These are phyloP conservation scores for Dexiosoma caninum DNA, from an alignment of 2,888 invertebrate species.

Conservation along the genomic window DNA sequence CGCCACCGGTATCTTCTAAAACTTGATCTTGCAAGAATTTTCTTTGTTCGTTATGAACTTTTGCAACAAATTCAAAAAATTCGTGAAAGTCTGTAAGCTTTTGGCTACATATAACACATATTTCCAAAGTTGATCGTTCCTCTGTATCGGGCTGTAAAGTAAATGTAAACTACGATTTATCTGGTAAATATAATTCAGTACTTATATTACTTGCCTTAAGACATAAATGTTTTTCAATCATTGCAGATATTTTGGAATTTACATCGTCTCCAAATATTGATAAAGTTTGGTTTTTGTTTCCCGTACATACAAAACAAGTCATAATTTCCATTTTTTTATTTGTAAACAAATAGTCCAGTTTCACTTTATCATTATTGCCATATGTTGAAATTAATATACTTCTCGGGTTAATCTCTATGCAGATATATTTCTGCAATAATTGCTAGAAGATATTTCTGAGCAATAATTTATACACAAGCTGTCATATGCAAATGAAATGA, in stretches of 20 bases:
- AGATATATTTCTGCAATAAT: too few species aligned
- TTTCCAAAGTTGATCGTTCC: conserved; percentile 70
- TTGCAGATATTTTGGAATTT: conserved; percentile 69
- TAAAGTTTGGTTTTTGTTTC: conserved; percentile 70
- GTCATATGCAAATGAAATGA: too few species aligned
- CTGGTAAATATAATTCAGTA: background rate
- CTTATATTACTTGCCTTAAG: conserved; percentile 66
- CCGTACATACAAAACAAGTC: conserved; percentile 73
- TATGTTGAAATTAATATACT: background rate
- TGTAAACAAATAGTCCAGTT: conserved; percentile 50
- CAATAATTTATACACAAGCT: too few species aligned
- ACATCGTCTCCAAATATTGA: conserved; percentile 71
- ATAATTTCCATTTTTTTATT: conserved; percentile 55
- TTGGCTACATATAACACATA: conserved; percentile 75
- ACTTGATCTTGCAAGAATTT: conserved; percentile 44
- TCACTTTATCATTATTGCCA: conserved; percentile 32
- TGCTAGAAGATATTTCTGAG: too few species aligned
- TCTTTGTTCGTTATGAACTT: conserved; percentile 70
- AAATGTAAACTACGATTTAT: background rate
- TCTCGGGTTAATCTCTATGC: too few species aligned
- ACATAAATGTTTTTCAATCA: conserved; percentile 75
- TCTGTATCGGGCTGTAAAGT: conserved; percentile 68
- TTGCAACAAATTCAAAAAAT: conserved; percentile 73
- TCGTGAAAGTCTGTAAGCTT: conserved; percentile 74
- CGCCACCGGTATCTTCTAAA: background rate